Evolutionary conservation across 1,140 invertebrate species (phyloP), one percentile per base, ranked within the genome.

Genomic region (Chironomus tepperi): DNA sequence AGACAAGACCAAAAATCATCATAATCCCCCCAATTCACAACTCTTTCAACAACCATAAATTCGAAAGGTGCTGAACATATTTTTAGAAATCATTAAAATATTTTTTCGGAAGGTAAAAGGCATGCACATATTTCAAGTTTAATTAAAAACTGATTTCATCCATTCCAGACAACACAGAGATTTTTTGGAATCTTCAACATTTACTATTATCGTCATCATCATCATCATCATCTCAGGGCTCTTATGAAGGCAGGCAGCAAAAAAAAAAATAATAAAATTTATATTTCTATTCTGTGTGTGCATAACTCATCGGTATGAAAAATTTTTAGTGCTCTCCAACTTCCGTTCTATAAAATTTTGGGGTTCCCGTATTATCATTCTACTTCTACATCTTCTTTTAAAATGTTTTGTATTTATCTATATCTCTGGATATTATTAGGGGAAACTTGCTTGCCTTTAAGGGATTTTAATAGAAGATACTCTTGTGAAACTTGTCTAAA

Each of bases 271-370:
- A 34, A 34, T 34, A 34, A 34, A 34, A 34, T 34, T 34, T 34
- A 34, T 34, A 34, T 34, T 34, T 34, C 24, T 5, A 18, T 7
- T 18, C 16, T 21, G 7, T 70, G 19, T 19, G 19, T 19, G 5
- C 65, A 70, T 70, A 70, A 70, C 65, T 70, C 65, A 70, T 70
- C 65, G 18, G 65, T 21, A 70, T 70, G 65, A 70, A 70, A 70
- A 70, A 70, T 70, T 70, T 70, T 70, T 70, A 70, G 65, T 8
- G 65, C 65, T 18, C 65, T 70, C 16, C 65, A 67, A 70, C 65
- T 70, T 70, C 65, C 65, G 65, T 16, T 70, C 65, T 70, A 70
- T 70, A 19, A 70, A 70, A 70, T 70, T 34, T 34, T 34, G 19
- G 65, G 65, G 65, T 16, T 70, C 19, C 65, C 65, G 65, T 70